Base-by-base conservation (phyloP, 2,113 vertebrate species). In the Vulpes ferrilata region DNA sequence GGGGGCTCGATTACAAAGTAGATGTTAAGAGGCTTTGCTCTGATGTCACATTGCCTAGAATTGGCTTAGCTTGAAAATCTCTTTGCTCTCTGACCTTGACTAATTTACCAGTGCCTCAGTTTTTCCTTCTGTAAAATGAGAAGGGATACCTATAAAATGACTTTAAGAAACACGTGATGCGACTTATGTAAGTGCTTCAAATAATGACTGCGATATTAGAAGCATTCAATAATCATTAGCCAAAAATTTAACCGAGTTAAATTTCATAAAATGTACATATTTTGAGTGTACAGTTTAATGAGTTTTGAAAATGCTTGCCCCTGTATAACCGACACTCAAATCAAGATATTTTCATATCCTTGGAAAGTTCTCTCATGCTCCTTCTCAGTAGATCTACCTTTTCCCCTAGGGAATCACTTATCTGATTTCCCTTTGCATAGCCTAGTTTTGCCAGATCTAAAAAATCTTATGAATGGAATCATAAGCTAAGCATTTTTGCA, bases 21-120 rank as follows among this genome's bases (percentile, higher is more conserved):
- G 27, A 51, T 7, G 4, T 12, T 32, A 96, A 62, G 53, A 60
- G 11, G 57, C n/a, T 7, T 69, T 55, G 17, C 43, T 85, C 30
- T 53, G 9, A 13, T n/a, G n/a, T 84, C 65, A 57, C 11, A 57
- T 12, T 78, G 51, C 69, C 82, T 86, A 11, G 60, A 93, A 83
- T 11, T 43, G 64, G 76, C 9, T 59, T 62, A 30, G 20, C 5
- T 43, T 4, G 32, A n/a, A 62, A 19, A 5, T 32, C 2, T 27
- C 64, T 90, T 92, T 59, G 64, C 20, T 82, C 3, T 85, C 35
- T 90, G 86, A 92, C 51, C 59, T 76, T 90, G 88, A 55, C 53
- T 23, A 65, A 73, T 32, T 90, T 60, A 59, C 25, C 51, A 43
- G 17, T 16, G 3, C 12, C 25, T 89, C 65, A 59, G 25, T 60